Percentiles rank a stretch among this genome's conserved stretches.
These are phyloP conservation scores for Camponotus pennsylvanicus DNA, from an alignment of 1,140 invertebrate species.

Conservation along the genomic window DNA sequence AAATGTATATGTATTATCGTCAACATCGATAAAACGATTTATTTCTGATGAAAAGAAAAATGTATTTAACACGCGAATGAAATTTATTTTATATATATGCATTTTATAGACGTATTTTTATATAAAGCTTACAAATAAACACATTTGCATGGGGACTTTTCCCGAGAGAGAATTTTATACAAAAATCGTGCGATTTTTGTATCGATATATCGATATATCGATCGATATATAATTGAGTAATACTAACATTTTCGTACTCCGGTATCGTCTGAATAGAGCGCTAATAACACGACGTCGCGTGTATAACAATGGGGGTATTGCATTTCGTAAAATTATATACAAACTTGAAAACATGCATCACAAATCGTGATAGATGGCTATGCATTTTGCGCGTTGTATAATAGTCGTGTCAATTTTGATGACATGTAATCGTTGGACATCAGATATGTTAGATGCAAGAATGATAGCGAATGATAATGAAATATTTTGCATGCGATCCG, in stretches of 20 bases:
- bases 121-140: slow-evolving; percentile 21
- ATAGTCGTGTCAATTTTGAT: slow-evolving; percentile 32
- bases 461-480: slow-evolving; percentile 7
- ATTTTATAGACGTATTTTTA: not conserved
- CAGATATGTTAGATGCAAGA: slow-evolving; percentile 35
- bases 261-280: not conserved
- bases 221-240: not conserved
- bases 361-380: slow-evolving; percentile 1
- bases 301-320: not conserved
- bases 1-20: too few species aligned
- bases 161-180: not conserved
- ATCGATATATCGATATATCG: too few species aligned
- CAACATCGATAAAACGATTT: slow-evolving; percentile 1
- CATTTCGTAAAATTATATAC: slow-evolving; percentile 30
- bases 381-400: not conserved
- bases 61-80: slow-evolving; percentile 1
- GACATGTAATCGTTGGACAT: not conserved
- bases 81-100: slow-evolving; percentile 15
- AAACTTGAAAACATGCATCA: slow-evolving; percentile 12
- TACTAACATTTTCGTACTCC: not conserved
- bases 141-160: not conserved
- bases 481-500: slow-evolving; percentile 8
- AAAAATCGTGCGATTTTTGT: slow-evolving; percentile 5
- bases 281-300: not conserved
- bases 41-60: not conserved